Evolutionary conservation across 1,140 invertebrate genomes (phyloP), one percentile per base, ranked within the genome.

Genomic region (Drosophila littoralis): DNA sequence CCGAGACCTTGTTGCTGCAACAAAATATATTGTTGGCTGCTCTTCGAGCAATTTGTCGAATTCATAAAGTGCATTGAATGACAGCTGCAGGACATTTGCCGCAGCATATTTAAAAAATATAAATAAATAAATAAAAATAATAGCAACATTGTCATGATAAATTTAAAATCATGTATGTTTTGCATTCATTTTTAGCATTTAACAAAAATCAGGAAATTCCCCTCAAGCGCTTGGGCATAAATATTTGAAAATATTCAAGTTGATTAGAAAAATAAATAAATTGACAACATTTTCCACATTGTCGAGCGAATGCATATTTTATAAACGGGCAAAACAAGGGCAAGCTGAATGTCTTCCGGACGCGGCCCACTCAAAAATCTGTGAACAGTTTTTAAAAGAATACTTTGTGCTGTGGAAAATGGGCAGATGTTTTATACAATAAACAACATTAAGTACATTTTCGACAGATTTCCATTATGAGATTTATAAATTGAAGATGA

Each of bases 281-380:
- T 5, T 12, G 33, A 8, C 51, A 35, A 7, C 12, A 17, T 55
- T 54, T 46, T 46, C 6, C 40, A 42, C 40, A 45, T 1, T 35
- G n/a, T 28, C 13, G 35, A 13, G 35, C 15, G n/a, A 55, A 58
- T 73, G 52, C 42, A 73, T 73, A 59, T 73, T 73, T 73, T 33
- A 73, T 73, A 45, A 58, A 50, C 12, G n/a, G 51, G 9, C 58
- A 33, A 12, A 38, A 42, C 17, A 32, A 51, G 12, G 10, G 40
- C n/a, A 45, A 59, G 40, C 36, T 35, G 12, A 48, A 15, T 43
- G 35, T 45, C 28, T 28, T 32, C 28, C 45, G 13, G 46, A 12
- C 17, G 10, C 36, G 12, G 52, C 10, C 36, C 54, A 57, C 17
- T 43, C n/a, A 10, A 57, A 8, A n/a, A 7, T 12, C 15, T 28